A percentile compares a stretch with the other conserved stretches of the same genome.
Conservation (phyloP, 30 jellyfish, hydroid and myxozoan genomes). For the Sanderia malayensis region DNA sequence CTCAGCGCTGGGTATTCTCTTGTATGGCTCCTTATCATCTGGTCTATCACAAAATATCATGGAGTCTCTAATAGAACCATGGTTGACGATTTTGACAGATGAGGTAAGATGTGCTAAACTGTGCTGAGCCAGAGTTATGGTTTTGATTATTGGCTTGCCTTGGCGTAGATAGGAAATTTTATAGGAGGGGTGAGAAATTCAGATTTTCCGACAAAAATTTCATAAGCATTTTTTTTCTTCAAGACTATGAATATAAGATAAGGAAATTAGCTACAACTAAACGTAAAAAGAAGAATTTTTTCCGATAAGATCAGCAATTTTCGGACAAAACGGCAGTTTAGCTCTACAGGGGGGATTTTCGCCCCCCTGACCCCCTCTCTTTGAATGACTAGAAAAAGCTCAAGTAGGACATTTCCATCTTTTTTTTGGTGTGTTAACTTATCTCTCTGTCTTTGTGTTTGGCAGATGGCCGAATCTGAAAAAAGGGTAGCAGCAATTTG, state of each 20-base stretch:
- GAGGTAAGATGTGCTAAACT: constrained; percentile 10
- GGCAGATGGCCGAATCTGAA: constrained; percentile 8
- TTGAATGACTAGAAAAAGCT: neutral
- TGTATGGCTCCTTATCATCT: constrained; percentile 23
- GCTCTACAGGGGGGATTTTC: too few species aligned
- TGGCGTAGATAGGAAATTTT: neutral
- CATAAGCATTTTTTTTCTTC: too few species aligned
- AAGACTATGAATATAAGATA: too few species aligned
- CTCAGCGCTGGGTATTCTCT: constrained; percentile 24
- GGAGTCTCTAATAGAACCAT: constrained; percentile 17
- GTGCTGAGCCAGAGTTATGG: neutral
- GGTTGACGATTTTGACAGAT: constrained; percentile 22
- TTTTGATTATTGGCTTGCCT: neutral
- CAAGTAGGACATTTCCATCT: neutral
- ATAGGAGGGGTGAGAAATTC: too few species aligned
- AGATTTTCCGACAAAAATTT: too few species aligned
- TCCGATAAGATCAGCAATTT: neutral
- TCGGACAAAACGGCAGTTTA: too few species aligned
- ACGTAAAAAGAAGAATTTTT: neutral
- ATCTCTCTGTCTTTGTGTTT: neutral
- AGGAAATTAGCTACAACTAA: too few species aligned
- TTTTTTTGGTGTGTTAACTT: too few species aligned
- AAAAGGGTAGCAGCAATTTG: constrained; percentile 28
- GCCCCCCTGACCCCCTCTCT: too few species aligned
- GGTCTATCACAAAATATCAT: constrained; percentile 15